phyloP scores from a whole-genome alignment of 2,113 vertebrate species.

The Scophthalmus maximus region DNA sequence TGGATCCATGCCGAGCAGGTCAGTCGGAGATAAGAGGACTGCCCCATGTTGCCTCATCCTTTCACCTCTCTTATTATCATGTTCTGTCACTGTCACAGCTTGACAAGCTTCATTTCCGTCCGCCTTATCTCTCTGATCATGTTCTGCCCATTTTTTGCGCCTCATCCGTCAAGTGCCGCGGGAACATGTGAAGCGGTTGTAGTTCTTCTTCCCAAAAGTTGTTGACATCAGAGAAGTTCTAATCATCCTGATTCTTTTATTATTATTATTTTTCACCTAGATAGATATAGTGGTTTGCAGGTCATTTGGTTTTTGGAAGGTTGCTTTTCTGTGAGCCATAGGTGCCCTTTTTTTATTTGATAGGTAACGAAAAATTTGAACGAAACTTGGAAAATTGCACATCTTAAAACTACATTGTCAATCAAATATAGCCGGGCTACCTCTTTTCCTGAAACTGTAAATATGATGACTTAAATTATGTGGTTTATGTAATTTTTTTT shows the following conservation, averaged over 20 bases:
- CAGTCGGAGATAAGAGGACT: constrained; percentile 24
- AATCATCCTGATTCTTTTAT: background rate
- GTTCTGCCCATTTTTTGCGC: constrained; percentile 19
- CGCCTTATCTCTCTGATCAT: constrained; percentile 42
- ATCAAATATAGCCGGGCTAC: too few species aligned
- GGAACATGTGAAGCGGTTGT: background rate
- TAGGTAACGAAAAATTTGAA: too few species aligned
- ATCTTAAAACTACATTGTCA: too few species aligned
- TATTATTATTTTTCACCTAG: too few species aligned
- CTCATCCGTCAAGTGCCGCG: constrained; percentile 22
- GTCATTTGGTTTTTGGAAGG: background rate
- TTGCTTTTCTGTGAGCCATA: background rate
- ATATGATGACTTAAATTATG: too few species aligned
- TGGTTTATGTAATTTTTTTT: too few species aligned
- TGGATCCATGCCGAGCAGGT: constrained; percentile 20
- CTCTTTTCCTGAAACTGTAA: too few species aligned
- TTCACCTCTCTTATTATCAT: constrained; percentile 24
- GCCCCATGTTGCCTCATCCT: background rate
- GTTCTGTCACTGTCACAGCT: constrained; percentile 35
- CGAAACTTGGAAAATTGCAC: too few species aligned
- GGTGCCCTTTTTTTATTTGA: background rate
- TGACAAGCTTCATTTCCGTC: constrained; percentile 13
- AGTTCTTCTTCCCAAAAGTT: background rate
- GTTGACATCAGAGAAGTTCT: background rate
- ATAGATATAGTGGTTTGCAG: background rate